phyloP scores from a whole-genome alignment of 2,888 invertebrate genomes.

The Saturnia pavonia region DNA sequence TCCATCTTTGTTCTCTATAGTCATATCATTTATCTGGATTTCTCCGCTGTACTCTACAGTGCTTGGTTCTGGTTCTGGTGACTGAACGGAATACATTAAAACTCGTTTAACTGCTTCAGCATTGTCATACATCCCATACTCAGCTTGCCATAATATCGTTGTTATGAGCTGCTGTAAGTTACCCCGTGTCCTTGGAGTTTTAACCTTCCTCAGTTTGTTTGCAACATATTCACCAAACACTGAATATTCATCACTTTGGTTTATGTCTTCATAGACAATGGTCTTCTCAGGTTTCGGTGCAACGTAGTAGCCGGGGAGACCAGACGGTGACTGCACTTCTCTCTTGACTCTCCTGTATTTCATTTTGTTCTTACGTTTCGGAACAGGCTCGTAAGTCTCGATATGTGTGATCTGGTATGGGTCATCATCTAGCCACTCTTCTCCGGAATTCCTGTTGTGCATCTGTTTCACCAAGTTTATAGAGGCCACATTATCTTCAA shows the following conservation, averaged over 20 bases:
- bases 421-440: slow-evolving; percentile 75
- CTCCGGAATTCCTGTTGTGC: slow-evolving; percentile 59
- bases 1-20: slow-evolving; percentile 34
- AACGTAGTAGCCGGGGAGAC: slow-evolving; percentile 42
- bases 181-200: slow-evolving; percentile 55
- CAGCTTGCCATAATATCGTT: slow-evolving; percentile 74
- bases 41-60: slow-evolving; percentile 31
- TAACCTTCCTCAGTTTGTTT: slow-evolving; percentile 68
- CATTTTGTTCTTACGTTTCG: slow-evolving; percentile 46
- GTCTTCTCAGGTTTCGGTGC: slow-evolving; percentile 41
- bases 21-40: slow-evolving; percentile 19
- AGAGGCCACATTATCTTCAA: slow-evolving; percentile 52
- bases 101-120: slow-evolving; percentile 68
- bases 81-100: slow-evolving; percentile 54
- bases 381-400: slow-evolving; percentile 56
- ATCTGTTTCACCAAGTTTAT: slow-evolving; percentile 62
- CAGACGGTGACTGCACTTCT: slow-evolving; percentile 59
- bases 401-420: slow-evolving; percentile 54
- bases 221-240: slow-evolving; percentile 74
- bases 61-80: slow-evolving; percentile 31
- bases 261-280: slow-evolving; percentile 43
- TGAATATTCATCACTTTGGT: slow-evolving; percentile 61
- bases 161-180: slow-evolving; percentile 73
- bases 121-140: slow-evolving; percentile 69
- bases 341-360: slow-evolving; percentile 63